phyloP scores from a whole-genome alignment of 1,140 invertebrate species.

The Aphis gossypii region DNA sequence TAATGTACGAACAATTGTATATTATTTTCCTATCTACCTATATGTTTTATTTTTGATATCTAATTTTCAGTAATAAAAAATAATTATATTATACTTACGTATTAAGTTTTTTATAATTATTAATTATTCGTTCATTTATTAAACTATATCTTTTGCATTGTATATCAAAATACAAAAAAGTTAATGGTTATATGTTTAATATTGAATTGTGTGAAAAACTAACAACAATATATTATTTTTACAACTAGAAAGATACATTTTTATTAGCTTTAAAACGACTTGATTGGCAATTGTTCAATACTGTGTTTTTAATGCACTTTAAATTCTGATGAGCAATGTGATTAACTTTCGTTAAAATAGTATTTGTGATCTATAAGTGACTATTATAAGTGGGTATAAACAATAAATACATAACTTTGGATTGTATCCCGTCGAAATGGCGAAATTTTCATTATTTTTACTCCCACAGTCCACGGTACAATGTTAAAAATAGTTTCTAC shows the following conservation, averaged over 20 bases:
- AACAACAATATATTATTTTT: neutral
- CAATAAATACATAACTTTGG: neutral
- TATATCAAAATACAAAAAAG: neutral
- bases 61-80: neutral
- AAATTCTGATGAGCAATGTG: neutral
- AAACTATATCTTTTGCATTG: neutral
- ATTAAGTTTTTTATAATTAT: too few species aligned
- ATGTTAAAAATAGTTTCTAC: neutral
- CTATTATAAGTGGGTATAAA: neutral
- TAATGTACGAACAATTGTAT: neutral
- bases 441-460: neutral
- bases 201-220: neutral
- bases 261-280: neutral
- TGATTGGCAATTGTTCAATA: neutral
- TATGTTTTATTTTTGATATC: too few species aligned
- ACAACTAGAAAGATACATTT: neutral
- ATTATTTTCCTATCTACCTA: too few species aligned
- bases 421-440: neutral
- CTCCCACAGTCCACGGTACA: neutral
- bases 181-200: neutral
- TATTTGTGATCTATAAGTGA: neutral
- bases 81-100: too few species aligned
- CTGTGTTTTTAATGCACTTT: neutral
- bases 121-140: too few species aligned
- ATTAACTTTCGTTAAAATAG: neutral